Evolutionary conservation across 2,797 vertebrate species (phyloP).

Genomic region (Netta rufina): DNA sequence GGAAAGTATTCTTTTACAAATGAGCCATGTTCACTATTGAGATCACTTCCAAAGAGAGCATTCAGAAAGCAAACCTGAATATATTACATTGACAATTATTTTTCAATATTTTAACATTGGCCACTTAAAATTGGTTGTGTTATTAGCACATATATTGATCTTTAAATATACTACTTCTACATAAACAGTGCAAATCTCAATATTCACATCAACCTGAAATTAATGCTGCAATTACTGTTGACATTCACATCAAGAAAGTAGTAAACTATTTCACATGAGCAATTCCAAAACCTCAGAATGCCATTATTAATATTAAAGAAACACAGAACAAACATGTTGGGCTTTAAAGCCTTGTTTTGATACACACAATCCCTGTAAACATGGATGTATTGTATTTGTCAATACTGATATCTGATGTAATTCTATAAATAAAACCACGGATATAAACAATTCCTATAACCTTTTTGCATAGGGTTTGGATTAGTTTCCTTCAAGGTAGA

Average conservation of each 20-base stretch:
- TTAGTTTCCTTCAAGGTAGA: conserved; percentile 64
- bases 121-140: conserved; percentile 71
- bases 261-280: conserved; percentile 75
- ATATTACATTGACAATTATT: conserved; percentile 69
- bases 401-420: conserved; percentile 68
- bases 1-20: conserved; percentile 61
- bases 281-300: conserved; percentile 73
- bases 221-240: conserved; percentile 77
- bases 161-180: conserved; percentile 78
- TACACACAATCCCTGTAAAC: conserved; percentile 74
- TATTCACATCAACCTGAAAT: conserved; percentile 76
- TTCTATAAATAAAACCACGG: conserved; percentile 72
- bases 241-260: conserved; percentile 74
- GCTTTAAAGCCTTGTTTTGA: conserved; percentile 65
- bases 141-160: conserved; percentile 75
- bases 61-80: conserved; percentile 71
- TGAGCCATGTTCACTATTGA: conserved; percentile 56
- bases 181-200: conserved; percentile 77
- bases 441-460: conserved; percentile 64
- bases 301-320: conserved; percentile 65
- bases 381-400: conserved; percentile 69
- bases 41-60: conserved; percentile 62
- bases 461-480: conserved; percentile 79
- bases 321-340: conserved; percentile 65
- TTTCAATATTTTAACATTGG: conserved; percentile 75